Evolutionary conservation across 2,888 invertebrate species (phyloP).

Genomic region (Beris morrisii): DNA sequence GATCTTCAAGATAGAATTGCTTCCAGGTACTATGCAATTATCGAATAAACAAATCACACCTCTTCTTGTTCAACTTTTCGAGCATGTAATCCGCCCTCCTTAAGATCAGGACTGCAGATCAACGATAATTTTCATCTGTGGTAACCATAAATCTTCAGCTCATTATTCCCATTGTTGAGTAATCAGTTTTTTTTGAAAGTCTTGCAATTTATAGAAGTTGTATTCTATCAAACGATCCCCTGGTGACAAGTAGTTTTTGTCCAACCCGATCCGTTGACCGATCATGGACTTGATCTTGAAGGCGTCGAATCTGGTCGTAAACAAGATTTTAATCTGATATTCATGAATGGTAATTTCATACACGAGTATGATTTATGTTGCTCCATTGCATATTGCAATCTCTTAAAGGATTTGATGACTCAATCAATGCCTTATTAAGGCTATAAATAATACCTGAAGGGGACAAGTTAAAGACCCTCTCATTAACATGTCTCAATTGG

Average conservation of each 20-base stretch:
- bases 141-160: constrained; percentile 15
- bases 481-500: constrained; percentile 26
- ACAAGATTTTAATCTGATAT: constrained; percentile 11
- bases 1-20: constrained; percentile 19
- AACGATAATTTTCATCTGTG: background rate
- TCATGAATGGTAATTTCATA: constrained; percentile 6
- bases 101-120: background rate
- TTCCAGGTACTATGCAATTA: constrained; percentile 16
- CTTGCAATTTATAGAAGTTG: background rate
- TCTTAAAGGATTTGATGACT: constrained; percentile 28
- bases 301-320: background rate
- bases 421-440: constrained; percentile 34
- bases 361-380: constrained; percentile 29
- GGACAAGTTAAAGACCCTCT: constrained; percentile 33
- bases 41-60: constrained; percentile 30
- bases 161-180: constrained; percentile 27
- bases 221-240: background rate
- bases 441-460: constrained; percentile 32
- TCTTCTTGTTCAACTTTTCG: constrained; percentile 1
- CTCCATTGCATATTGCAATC: background rate
- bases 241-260: constrained; percentile 17
- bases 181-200: background rate
- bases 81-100: background rate
- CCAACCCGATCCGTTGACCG: background rate
- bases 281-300: background rate